Evolutionary conservation across 2,113 vertebrate genomes (phyloP).

Genomic region (Mellivora capensis): DNA sequence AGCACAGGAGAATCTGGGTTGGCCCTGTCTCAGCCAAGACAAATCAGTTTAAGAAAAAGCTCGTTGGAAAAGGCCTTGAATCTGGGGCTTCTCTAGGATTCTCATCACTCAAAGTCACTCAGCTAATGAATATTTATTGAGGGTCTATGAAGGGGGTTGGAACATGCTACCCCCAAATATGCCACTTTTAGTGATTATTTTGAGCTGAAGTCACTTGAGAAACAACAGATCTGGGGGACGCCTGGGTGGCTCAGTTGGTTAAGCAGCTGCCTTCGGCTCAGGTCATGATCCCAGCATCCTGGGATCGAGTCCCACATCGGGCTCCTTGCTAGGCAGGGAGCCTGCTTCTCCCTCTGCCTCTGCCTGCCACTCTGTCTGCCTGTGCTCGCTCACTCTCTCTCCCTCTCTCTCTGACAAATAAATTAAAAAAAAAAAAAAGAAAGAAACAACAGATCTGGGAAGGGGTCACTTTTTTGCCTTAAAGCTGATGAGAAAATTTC

Average conservation of each 20-base stretch:
- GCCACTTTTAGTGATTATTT: neutral
- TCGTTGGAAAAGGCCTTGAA: neutral
- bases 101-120: neutral
- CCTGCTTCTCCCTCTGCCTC: no score
- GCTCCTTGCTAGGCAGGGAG: no score
- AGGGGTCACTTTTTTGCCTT: neutral
- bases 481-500: neutral
- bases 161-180: neutral
- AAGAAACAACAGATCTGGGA: neutral
- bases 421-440: no score
- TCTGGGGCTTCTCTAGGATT: neutral
- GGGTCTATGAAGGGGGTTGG: neutral
- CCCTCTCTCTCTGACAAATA: no score
- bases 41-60: neutral
- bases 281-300: no score
- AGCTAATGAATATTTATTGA: neutral
- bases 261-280: no score
- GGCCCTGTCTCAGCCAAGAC: neutral
- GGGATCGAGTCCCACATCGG: no score
- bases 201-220: neutral
- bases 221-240: no score
- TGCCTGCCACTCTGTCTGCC: no score
- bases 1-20: neutral
- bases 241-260: no score
- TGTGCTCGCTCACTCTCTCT: no score